Evolutionary conservation across 1,140 invertebrate species (phyloP), one percentile per base, ranked within the genome.

Genomic region (Danaus melanippus): DNA sequence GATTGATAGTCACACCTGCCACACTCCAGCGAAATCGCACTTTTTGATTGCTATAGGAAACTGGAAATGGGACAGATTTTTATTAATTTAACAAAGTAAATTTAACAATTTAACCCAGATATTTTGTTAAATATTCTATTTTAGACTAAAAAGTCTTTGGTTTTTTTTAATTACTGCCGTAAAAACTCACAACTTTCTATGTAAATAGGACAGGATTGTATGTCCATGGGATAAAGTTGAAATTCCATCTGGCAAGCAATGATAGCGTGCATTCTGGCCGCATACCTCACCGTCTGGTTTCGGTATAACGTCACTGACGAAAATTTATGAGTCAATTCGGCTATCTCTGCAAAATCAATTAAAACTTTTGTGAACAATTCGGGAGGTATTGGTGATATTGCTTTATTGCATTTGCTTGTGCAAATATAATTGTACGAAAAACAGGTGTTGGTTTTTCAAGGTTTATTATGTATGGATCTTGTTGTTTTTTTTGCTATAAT

Each of bases 211-310:
- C 94, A 95, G 3, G 91, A 90, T 87, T 95, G 94, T 64, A 93
- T 92, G 72, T 95, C 94, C 92, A 95, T 93, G 9, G 94, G 94
- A 71, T 95, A 95, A 15, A 93, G 89, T 69, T 93, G 92, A 72
- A 95, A 94, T 78, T 94, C 93, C 93, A 95, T 95, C 80, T 94
- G 93, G 77, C 94, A 95, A 51, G 93, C 93, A 46, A 95, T 92
- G 51, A 94, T 94, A 0, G 93, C 93, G 71, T 94, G 93, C 91
- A 95, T 93, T 53, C 94, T 81, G 0, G 93, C 93, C 8, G 92
- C 90, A 78, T 94, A 95, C 56, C 89, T 85, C 10, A 95, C 91
- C 0, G 93, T 95, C 81, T 93, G 93, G 66, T 95, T 95, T 63
- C 90, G 89, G 64, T 91, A 94, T 12, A 95, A 76, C 8, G 92